phyloP scores from a whole-genome alignment of 2,797 vertebrate genomes.

The Malurus splendens region DNA sequence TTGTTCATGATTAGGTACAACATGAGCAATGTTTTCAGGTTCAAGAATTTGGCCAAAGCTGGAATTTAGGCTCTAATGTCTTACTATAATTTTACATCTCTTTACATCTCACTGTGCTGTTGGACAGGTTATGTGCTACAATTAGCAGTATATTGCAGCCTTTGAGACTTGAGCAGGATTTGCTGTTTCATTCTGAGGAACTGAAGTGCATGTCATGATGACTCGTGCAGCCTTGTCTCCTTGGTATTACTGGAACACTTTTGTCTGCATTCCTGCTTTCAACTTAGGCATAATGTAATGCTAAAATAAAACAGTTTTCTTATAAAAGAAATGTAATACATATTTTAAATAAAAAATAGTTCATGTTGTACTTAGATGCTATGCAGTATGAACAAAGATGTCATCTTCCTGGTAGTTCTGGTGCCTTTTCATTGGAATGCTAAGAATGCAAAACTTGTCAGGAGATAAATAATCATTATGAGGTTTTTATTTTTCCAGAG shows the following conservation, averaged over 20 bases:
- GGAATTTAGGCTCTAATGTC: background rate
- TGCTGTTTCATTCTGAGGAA: background rate
- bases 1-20: background rate
- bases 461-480: background rate
- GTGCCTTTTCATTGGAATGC: background rate
- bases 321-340: background rate
- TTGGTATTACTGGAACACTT: background rate
- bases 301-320: background rate
- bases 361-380: background rate
- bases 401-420: background rate
- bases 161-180: background rate
- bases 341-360: background rate
- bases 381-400: background rate
- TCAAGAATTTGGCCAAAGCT: background rate
- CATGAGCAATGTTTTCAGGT: background rate
- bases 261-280: background rate
- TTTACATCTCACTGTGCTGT: background rate
- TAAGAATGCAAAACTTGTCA: background rate
- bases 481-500: background rate
- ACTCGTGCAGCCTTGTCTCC: background rate
- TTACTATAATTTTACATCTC: background rate
- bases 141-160: background rate
- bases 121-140: background rate
- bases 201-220: rapidly evolving
- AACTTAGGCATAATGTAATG: background rate